phyloP scores from a whole-genome alignment of 2,888 invertebrate genomes.

The Cecidostiba fungosa region DNA sequence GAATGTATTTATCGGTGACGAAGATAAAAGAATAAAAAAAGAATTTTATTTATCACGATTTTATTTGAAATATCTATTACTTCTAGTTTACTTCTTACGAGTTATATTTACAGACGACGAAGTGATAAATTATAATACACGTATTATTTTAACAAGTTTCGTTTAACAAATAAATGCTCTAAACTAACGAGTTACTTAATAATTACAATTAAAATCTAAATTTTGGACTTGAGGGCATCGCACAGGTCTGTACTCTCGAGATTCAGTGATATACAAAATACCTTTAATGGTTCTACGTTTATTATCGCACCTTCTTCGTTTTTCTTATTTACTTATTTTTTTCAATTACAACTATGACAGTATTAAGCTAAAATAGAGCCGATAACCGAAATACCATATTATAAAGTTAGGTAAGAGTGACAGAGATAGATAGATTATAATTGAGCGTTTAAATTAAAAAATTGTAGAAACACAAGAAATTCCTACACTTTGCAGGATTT shows the following conservation, averaged over 20 bases:
- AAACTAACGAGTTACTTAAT: conserved; percentile 72
- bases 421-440: conserved; percentile 53
- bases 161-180: conserved; percentile 78
- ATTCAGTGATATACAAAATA: conserved; percentile 69
- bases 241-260: conserved; percentile 69
- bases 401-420: conserved; percentile 53
- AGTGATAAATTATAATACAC: conserved; percentile 78
- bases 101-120: conserved; percentile 78
- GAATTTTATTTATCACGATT: conserved; percentile 74
- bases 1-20: conserved; percentile 35
- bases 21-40: conserved; percentile 45
- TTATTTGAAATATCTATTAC: conserved; percentile 79
- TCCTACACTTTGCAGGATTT: conserved; percentile 54
- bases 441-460: conserved; percentile 52
- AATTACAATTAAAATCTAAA: conserved; percentile 73
- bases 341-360: conserved; percentile 62
- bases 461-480: conserved; percentile 53
- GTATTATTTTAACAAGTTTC: conserved; percentile 76
- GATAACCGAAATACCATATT: conserved; percentile 62
- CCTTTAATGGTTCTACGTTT: conserved; percentile 64
- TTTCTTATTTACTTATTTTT: conserved; percentile 46
- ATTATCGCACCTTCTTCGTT: conserved; percentile 60
- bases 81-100: conserved; percentile 74
- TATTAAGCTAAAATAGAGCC: conserved; percentile 65
- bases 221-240: conserved; percentile 75